phyloP scores from a whole-genome alignment of 1,140 invertebrate species.

The Lepidostoma basale region DNA sequence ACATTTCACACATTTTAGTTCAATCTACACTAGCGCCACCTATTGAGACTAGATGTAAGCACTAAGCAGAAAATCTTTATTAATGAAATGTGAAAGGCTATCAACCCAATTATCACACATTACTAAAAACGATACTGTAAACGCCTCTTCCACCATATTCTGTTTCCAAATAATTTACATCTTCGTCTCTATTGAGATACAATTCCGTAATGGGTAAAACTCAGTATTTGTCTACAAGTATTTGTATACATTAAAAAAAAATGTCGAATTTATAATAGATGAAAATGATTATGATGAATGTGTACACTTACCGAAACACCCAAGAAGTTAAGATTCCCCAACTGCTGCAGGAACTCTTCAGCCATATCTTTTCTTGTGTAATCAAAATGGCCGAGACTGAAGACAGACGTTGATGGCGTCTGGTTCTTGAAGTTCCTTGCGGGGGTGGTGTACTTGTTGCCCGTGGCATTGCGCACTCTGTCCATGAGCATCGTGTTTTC shows the following conservation, averaged over 20 bases:
- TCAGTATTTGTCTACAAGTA: too few relatives aligned
- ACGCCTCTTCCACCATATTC: too few relatives aligned
- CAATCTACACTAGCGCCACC: too few relatives aligned
- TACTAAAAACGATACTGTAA: too few relatives aligned
- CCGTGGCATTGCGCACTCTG: conserved; percentile 38
- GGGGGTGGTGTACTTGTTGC: conserved; percentile 30
- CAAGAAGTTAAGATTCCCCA: conserved; percentile 76
- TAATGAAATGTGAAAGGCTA: too few relatives aligned
- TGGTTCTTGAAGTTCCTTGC: conserved; percentile 43
- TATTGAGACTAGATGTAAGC: too few relatives aligned
- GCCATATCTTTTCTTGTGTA: conserved; percentile 74
- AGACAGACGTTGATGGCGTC: conserved; percentile 40
- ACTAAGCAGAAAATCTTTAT: too few relatives aligned
- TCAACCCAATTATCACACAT: too few relatives aligned
- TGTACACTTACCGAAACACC: conserved; percentile 83
- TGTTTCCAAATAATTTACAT: too few relatives aligned
- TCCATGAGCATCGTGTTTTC: background rate
- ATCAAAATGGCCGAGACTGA: conserved; percentile 69
- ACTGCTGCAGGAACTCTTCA: conserved; percentile 68
- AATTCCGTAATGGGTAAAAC: too few relatives aligned
- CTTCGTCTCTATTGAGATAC: background rate
- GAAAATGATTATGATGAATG: too few relatives aligned
- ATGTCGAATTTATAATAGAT: background rate
- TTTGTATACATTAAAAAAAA: background rate
- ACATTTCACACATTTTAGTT: too few relatives aligned